Evolutionary conservation across 2,888 invertebrate genomes (phyloP).

Genomic region (Lottia scabra): DNA sequence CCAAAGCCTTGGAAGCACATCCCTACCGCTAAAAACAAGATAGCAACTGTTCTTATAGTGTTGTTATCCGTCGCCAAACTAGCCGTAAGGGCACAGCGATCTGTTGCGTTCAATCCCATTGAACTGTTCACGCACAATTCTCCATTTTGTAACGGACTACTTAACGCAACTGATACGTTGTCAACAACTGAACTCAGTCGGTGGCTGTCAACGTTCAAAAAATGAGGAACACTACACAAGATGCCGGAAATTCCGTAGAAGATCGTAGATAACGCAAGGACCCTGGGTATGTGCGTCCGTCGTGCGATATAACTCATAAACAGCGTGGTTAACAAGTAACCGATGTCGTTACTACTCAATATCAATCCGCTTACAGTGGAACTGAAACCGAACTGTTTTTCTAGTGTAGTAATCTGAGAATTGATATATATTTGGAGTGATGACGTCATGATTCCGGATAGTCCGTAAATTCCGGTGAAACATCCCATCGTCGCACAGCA

Average conservation of each 20-base stretch:
- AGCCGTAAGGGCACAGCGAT: background rate
- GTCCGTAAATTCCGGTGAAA: conserved; percentile 36
- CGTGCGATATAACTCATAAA: conserved; percentile 43
- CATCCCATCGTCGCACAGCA: conserved; percentile 38
- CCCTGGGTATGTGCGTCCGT: conserved; percentile 43
- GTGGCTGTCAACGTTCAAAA: conserved; percentile 24
- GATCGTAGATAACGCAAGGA: conserved; percentile 39
- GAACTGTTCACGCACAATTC: background rate
- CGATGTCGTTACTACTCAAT: conserved; percentile 60
- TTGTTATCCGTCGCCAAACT: background rate
- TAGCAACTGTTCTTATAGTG: conserved; percentile 24
- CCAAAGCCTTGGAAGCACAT: conserved; percentile 46
- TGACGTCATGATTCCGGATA: conserved; percentile 39
- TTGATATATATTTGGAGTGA: conserved; percentile 41
- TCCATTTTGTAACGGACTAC: background rate
- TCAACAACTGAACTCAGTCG: background rate
- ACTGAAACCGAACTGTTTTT: conserved; percentile 57
- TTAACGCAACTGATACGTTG: background rate
- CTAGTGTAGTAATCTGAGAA: conserved; percentile 56
- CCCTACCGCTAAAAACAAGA: conserved; percentile 36
- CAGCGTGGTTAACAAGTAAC: conserved; percentile 44
- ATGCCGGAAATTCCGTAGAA: conserved; percentile 47
- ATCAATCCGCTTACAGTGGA: conserved; percentile 55
- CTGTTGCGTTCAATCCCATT: background rate
- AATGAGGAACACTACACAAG: conserved; percentile 47